Evolutionary conservation across 2,888 invertebrate genomes (phyloP).

Genomic region (Endotricha flammealis): DNA sequence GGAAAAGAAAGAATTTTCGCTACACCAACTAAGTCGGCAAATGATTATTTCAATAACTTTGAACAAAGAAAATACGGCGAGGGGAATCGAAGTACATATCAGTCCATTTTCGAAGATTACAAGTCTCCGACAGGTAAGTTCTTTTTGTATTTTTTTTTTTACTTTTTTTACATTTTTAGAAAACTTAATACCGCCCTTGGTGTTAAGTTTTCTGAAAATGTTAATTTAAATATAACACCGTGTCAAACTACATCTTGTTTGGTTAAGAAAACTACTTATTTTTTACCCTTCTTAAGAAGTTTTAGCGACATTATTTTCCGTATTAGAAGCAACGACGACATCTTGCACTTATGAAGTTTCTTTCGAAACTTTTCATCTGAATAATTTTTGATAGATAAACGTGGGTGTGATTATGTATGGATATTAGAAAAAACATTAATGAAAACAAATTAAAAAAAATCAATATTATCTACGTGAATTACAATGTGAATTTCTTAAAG

Average conservation of each 20-base stretch:
- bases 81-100: conserved; percentile 28
- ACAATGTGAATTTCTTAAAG: too few relatives aligned
- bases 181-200: too few relatives aligned
- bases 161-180: neutral
- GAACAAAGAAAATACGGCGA: conserved; percentile 26
- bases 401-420: too few relatives aligned
- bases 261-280: neutral
- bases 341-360: conserved; percentile 5
- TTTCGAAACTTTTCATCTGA: too few relatives aligned
- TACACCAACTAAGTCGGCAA: conserved; percentile 30
- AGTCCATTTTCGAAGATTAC: conserved; percentile 26
- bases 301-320: conserved; percentile 4
- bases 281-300: conserved; percentile 1
- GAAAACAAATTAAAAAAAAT: too few relatives aligned
- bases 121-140: conserved; percentile 26
- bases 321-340: conserved; percentile 5
- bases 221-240: neutral
- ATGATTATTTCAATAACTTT: conserved; percentile 31
- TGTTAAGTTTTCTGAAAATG: too few relatives aligned
- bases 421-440: too few relatives aligned
- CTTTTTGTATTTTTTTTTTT: neutral
- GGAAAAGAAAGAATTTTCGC: conserved; percentile 29
- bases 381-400: too few relatives aligned
- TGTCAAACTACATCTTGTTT: neutral
- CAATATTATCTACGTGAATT: too few relatives aligned